phyloP scores from a whole-genome alignment of 2,113 vertebrate species.

The human (Homo sapiens) region DNA sequence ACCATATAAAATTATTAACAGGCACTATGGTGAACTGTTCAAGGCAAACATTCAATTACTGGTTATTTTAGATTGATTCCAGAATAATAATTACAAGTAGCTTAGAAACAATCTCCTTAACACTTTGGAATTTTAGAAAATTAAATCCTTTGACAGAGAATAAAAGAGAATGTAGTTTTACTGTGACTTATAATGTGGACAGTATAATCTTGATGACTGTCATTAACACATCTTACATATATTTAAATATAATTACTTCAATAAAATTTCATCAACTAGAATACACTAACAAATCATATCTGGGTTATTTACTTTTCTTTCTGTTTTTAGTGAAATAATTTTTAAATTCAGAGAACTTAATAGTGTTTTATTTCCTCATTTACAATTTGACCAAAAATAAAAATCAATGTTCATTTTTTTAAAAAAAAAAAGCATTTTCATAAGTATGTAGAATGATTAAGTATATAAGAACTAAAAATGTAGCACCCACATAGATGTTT shows the following conservation, averaged over 20 bases:
- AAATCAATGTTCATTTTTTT: background rate
- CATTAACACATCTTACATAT: background rate
- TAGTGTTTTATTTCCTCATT: constrained; percentile 7
- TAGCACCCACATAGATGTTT: background rate
- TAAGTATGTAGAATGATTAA: background rate
- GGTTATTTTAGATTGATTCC: constrained; percentile 15
- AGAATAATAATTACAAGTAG: constrained; percentile 38
- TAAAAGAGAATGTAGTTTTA: background rate
- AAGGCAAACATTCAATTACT: constrained; percentile 32
- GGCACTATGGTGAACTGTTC: background rate
- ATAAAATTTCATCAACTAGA: constrained; percentile 40
- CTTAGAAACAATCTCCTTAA: constrained; percentile 35
- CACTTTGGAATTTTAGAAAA: constrained; percentile 10
- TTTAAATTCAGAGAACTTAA: constrained; percentile 44
- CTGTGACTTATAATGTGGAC: background rate
- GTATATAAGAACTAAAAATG: background rate
- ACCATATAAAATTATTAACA: constrained; percentile 12
- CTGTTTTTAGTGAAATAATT: constrained; percentile 8
- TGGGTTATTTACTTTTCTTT: constrained; percentile 17
- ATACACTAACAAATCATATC: background rate
- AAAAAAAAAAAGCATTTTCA: constrained; percentile 12
- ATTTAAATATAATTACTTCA: constrained; percentile 43
- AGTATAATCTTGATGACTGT: background rate
- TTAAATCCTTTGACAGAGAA: constrained; percentile 24
- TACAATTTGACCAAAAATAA: constrained; percentile 13